phyloP scores from a whole-genome alignment of 2,888 invertebrate genomes.

The Hypselothyrea guttata region DNA sequence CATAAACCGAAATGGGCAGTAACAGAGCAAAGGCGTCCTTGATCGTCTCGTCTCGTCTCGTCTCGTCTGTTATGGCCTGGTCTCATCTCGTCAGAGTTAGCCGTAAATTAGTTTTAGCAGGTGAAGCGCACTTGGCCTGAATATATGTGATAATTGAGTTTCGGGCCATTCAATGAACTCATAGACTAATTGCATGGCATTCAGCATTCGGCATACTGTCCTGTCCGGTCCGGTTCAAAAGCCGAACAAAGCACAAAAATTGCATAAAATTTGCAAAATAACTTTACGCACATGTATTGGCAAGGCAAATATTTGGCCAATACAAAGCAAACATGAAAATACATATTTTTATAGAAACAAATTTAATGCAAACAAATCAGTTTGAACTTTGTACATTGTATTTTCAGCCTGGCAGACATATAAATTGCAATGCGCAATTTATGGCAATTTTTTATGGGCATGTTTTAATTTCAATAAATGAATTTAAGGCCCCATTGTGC shows the following conservation, averaged over 20 bases:
- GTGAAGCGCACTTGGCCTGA: conserved; percentile 40
- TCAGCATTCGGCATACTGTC: conserved; percentile 1
- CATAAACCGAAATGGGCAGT: conserved; percentile 31
- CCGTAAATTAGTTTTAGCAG: conserved; percentile 35
- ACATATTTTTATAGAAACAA: neutral
- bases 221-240: neutral
- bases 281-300: conserved; percentile 14
- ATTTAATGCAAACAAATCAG: neutral
- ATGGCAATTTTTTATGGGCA: conserved; percentile 32
- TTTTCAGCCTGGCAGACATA: conserved; percentile 1
- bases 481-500: conserved; percentile 37
- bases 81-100: neutral
- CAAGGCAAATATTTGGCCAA: conserved; percentile 22
- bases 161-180: conserved; percentile 45
- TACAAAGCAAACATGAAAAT: no score
- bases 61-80: neutral
- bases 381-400: neutral
- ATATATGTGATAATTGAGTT: conserved; percentile 67
- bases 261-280: conserved; percentile 21
- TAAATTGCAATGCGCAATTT: conserved; percentile 17
- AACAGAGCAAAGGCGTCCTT: conserved; percentile 4
- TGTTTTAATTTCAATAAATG: conserved; percentile 40
- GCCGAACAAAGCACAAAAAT: conserved; percentile 9
- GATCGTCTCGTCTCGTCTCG: neutral
- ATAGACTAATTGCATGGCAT: conserved; percentile 31